These are phyloP conservation scores for Drosophila mimetica DNA, from an alignment of 2,888 invertebrate species.

Conservation along the genomic window DNA sequence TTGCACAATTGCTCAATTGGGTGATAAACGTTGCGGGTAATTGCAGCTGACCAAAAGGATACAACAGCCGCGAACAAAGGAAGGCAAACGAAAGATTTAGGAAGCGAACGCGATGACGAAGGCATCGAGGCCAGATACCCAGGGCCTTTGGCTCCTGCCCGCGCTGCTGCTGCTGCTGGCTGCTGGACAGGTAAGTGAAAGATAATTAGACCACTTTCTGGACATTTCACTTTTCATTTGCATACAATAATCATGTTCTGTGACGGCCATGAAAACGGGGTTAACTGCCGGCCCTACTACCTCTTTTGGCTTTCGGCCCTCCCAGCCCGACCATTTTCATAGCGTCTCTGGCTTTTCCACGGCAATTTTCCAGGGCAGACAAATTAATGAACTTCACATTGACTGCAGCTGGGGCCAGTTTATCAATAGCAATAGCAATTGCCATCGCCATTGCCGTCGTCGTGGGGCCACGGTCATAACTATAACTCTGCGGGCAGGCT, in stretches of 20 bases:
- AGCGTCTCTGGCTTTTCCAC: conserved; percentile 65
- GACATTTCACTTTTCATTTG: conserved; percentile 77
- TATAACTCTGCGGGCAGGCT: conserved; percentile 41
- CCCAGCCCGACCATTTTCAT: conserved; percentile 45
- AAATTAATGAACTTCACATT: conserved; percentile 68
- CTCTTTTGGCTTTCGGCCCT: not conserved
- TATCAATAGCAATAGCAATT: conserved; percentile 34
- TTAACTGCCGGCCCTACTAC: conserved; percentile 50
- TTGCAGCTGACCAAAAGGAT: conserved; percentile 66
- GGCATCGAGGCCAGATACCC: conserved; percentile 42
- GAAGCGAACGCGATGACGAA: conserved; percentile 69
- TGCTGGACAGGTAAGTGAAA: conserved; percentile 72
- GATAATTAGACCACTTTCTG: conserved; percentile 52
- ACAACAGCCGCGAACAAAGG: conserved; percentile 20
- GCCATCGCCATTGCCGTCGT: not conserved
- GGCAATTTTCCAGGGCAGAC: conserved; percentile 66
- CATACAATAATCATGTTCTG: conserved; percentile 74
- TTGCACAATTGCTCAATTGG: conserved; percentile 48
- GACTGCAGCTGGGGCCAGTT: conserved; percentile 66
- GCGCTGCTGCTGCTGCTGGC: conserved; percentile 60
- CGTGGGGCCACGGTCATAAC: conserved; percentile 16
- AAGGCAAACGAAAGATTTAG: conserved; percentile 67
- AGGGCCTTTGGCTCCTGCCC: conserved; percentile 60
- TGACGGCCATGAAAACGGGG: conserved; percentile 60
- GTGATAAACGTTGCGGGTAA: conserved; percentile 53